These are phyloP conservation scores for Littorina saxatilis DNA, from an alignment of 1,140 invertebrate species.

Conservation along the genomic window DNA sequence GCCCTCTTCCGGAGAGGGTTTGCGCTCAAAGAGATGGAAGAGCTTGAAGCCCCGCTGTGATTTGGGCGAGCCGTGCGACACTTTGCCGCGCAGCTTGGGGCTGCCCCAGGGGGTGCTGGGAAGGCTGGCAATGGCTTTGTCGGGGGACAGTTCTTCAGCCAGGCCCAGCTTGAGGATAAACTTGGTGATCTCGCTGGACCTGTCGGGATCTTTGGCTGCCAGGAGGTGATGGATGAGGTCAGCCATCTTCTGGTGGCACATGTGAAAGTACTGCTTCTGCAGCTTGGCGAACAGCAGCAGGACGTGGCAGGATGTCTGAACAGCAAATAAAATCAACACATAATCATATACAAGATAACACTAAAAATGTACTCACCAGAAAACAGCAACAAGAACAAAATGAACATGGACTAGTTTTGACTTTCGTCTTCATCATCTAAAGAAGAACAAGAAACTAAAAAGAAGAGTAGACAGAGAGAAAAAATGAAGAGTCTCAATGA, in stretches of 20 bases:
- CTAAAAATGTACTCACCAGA: too few species aligned
- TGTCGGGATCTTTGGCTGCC: constrained; percentile 49
- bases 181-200: constrained; percentile 48
- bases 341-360: too few species aligned
- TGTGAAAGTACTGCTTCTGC: constrained; percentile 65
- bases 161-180: constrained; percentile 42
- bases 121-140: constrained; percentile 49
- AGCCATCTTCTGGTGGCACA: constrained; percentile 60
- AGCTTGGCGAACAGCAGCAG: constrained; percentile 63
- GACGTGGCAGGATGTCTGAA: constrained; percentile 60
- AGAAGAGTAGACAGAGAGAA: not conserved
- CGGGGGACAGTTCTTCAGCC: constrained; percentile 30
- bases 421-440: too few species aligned
- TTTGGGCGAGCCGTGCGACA: constrained; percentile 46
- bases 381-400: too few species aligned
- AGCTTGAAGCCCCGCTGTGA: constrained; percentile 50
- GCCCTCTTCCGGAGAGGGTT: constrained; percentile 59
- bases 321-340: not conserved
- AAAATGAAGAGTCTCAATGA: constrained; percentile 2
- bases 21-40: constrained; percentile 67
- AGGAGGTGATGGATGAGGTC: constrained; percentile 58
- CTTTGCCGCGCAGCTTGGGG: constrained; percentile 53
- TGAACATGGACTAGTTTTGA: too few species aligned
- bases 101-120: constrained; percentile 45
- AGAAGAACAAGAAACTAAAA: constrained; percentile 9